Evolutionary conservation across 2,797 vertebrate species (phyloP), one percentile per base, ranked within the genome.

Genomic region (Cynodonichthys magdalenae): DNA sequence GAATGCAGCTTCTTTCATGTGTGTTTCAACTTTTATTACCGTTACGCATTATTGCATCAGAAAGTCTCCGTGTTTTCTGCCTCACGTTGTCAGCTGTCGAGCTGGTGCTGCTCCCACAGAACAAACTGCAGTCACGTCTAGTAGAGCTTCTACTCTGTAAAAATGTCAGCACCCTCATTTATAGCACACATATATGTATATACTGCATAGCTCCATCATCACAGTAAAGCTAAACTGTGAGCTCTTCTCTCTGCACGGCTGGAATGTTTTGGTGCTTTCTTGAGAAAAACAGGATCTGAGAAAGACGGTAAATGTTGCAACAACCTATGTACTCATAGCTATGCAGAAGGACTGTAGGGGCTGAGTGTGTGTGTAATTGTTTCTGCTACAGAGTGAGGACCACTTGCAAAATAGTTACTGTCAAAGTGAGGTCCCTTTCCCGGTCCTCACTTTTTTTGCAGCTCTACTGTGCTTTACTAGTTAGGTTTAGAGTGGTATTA

Each of bases 91-190:
- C 36, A 1, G 53, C 44, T 11, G 56, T 46, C 41, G 17, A 42
- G 41, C 55, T 58, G 55, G 12, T 58, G 55, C 27, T 29, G 55
- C 17, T 57, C 27, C 46, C 27, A 46, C 44, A 47, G 24, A 9
- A 47, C 27, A 34, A 6, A 15, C 56, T 10, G 28, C 56, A 19
- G 56, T 17, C 20, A 7, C 41, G 41, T 45, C 5, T 14, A 27
- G n/a, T 17, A 18, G 39, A 56, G 17, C 20, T 17, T 56, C 20
- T n/a, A 24, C 24, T 45, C 5, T 5, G 44, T 46, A 3, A 18
- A 46, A 46, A 12, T 39, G 36, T 39, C 44, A 8, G 17, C 44
- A 45, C 44, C 45, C 9, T 19, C 3, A 11, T 10, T 19, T 19
- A 18, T 3, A 45, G 17, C 42, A 18, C 42, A 27, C 27, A 6